Evolutionary conservation across 2,113 vertebrate species (phyloP).

Genomic region (Etia nguti): DNA sequence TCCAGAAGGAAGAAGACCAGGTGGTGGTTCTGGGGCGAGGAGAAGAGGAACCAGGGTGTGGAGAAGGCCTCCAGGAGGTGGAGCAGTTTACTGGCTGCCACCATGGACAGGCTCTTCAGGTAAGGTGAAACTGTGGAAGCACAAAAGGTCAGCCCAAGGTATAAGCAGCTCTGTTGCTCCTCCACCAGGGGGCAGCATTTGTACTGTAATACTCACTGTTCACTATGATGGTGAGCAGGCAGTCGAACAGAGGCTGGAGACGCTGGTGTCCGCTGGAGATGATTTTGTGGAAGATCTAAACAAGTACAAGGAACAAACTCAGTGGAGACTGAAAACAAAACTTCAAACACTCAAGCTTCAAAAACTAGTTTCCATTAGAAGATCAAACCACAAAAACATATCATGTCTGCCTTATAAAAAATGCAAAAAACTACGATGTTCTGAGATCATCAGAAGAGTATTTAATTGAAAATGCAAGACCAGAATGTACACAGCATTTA

Average conservation of each 20-base stretch:
- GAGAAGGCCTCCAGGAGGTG: conserved; percentile 97
- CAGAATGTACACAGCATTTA: background rate
- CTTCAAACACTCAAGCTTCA: background rate
- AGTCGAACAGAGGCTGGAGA: conserved; percentile 93
- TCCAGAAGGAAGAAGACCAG: conserved; percentile 95
- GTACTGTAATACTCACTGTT: conserved; percentile 77
- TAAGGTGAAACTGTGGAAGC: conserved; percentile 86
- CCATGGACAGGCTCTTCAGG: conserved; percentile 96
- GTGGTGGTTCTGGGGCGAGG: conserved; percentile 87
- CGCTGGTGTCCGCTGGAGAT: conserved; percentile 93
- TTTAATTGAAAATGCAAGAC: rapidly evolving
- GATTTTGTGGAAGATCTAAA: conserved; percentile 95
- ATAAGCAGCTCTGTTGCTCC: background rate
- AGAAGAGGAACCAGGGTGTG: conserved; percentile 91
- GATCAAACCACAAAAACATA: background rate
- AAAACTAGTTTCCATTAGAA: background rate
- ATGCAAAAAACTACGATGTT: background rate
- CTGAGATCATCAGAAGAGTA: background rate
- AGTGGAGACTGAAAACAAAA: rapidly evolving
- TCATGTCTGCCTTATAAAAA: rapidly evolving
- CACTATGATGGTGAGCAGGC: conserved; percentile 92
- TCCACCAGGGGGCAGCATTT: conserved; percentile 14
- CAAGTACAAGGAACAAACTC: background rate
- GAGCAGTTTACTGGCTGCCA: conserved; percentile 91
- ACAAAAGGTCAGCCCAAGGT: rapidly evolving